Evolutionary conservation across 1,140 invertebrate genomes (phyloP).

Genomic region (Pseudoatta argentina): DNA sequence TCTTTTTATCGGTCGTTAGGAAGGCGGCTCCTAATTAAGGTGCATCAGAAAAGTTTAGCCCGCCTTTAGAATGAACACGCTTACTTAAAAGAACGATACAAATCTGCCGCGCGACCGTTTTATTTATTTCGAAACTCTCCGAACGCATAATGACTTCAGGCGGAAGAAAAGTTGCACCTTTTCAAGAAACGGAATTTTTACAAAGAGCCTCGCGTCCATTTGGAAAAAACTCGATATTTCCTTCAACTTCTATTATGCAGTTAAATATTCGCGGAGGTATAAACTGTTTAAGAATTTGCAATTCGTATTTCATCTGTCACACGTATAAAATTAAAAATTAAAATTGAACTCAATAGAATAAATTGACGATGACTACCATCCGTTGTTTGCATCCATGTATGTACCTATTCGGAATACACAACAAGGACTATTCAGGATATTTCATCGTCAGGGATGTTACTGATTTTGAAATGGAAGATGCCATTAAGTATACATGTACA

Average conservation of each 20-base stretch:
- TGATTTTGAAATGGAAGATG: conserved; percentile 15
- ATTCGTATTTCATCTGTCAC: background rate
- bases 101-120: conserved; percentile 7
- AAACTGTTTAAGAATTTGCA: background rate
- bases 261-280: background rate
- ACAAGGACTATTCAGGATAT: conserved; percentile 1
- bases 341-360: background rate
- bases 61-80: background rate
- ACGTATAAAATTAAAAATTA: background rate
- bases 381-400: background rate
- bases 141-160: conserved; percentile 34
- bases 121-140: conserved; percentile 39
- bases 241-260: background rate
- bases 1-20: conserved; percentile 55
- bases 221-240: background rate
- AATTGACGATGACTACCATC: background rate
- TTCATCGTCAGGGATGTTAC: conserved; percentile 10
- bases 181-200: conserved; percentile 5
- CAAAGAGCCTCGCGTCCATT: background rate
- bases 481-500: conserved; percentile 22
- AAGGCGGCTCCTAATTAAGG: conserved; percentile 50
- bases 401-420: background rate
- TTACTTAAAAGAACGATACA: conserved; percentile 24
- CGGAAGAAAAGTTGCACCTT: conserved; percentile 43
- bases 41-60: conserved; percentile 49